Evolutionary conservation across 2,113 vertebrate genomes (phyloP).

Genomic region (Paraplagusia blochii): DNA sequence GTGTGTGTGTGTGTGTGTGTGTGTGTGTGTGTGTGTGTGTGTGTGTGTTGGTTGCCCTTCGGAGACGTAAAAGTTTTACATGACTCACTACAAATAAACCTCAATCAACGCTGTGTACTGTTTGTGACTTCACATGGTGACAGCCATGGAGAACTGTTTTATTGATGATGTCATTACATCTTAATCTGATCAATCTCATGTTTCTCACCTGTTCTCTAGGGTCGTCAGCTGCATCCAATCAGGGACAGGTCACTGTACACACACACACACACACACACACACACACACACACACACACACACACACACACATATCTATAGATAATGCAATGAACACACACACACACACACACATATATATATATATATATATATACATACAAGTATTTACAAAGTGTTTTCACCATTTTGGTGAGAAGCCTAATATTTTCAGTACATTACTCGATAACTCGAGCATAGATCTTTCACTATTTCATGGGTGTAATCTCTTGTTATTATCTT

Average conservation of each 20-base stretch:
- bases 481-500: too few relatives aligned
- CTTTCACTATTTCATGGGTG: too few relatives aligned
- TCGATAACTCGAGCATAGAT: too few relatives aligned
- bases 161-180: conserved; percentile 71
- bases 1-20: conserved; percentile 59
- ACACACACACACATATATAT: too few relatives aligned
- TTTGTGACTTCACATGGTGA: conserved; percentile 34
- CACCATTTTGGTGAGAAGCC: too few relatives aligned
- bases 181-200: conserved; percentile 76
- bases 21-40: conserved; percentile 67
- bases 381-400: too few relatives aligned
- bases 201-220: conserved; percentile 58
- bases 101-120: conserved; percentile 69
- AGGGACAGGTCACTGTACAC: conserved; percentile 47
- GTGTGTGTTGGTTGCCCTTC: conserved; percentile 58
- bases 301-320: conserved; percentile 19
- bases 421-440: too few relatives aligned
- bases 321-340: too few relatives aligned
- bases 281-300: conserved; percentile 13
- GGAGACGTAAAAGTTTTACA: conserved; percentile 68
- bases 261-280: conserved; percentile 29
- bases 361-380: too few relatives aligned
- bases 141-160: conserved; percentile 71
- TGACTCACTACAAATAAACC: conserved; percentile 76
- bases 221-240: conserved; percentile 67